These are phyloP conservation scores for Lasioglossum zephyrum DNA, from an alignment of 2,888 invertebrate genomes.

Conservation along the genomic window DNA sequence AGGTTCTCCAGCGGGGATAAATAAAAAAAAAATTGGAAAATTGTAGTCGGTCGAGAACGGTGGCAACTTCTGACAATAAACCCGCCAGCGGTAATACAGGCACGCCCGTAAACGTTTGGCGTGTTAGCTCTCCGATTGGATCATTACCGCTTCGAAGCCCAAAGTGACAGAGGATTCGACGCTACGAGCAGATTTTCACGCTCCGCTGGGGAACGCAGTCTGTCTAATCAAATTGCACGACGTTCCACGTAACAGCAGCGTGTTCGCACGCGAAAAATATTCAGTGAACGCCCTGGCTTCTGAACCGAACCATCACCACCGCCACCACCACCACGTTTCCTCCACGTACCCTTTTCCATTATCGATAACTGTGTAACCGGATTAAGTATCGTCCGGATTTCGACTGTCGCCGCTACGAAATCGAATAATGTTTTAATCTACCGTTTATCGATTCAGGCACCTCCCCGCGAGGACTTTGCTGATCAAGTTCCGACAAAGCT, in stretches of 20 bases:
- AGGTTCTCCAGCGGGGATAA: neutral
- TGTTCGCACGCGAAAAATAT: constrained; percentile 32
- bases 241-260: constrained; percentile 36
- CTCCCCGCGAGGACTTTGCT: neutral
- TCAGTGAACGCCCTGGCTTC: constrained; percentile 32
- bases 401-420: constrained; percentile 1
- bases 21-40: neutral
- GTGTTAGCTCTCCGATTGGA: constrained; percentile 52
- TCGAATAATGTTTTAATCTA: constrained; percentile 14
- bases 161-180: constrained; percentile 47
- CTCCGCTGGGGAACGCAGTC: constrained; percentile 41
- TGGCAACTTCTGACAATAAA: neutral
- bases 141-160: constrained; percentile 58
- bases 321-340: neutral
- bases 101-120: constrained; percentile 37
- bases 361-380: constrained; percentile 15
- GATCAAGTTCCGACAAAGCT: constrained; percentile 4
- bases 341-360: neutral
- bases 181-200: constrained; percentile 50
- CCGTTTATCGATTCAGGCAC: neutral
- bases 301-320: neutral
- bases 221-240: constrained; percentile 54
- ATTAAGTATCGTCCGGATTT: constrained; percentile 14
- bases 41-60: neutral
- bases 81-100: neutral